Conservation (phyloP, 1,140 invertebrate species). For the Chelonus insularis region DNA sequence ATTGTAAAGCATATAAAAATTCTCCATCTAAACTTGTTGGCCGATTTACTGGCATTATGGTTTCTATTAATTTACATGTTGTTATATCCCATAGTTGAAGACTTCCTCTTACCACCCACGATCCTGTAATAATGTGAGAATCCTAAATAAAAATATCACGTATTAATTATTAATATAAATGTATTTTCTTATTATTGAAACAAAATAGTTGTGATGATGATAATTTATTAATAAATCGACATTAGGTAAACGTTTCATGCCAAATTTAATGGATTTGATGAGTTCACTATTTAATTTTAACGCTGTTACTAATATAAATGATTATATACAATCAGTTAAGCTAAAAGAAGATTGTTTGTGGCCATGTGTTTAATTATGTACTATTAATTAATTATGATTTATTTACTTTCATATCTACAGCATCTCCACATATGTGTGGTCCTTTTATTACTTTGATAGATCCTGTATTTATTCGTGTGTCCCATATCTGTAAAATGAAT, state of each 20-base stretch:
- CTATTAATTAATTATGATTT: not conserved
- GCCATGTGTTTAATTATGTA: too few species aligned
- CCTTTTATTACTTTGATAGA: conserved; percentile 41
- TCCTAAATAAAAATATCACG: conserved; percentile 34
- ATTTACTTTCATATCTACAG: conserved; percentile 44
- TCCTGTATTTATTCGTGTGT: conserved; percentile 35
- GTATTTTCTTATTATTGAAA: too few species aligned
- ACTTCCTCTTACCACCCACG: conserved; percentile 43
- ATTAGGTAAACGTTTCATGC: not conserved
- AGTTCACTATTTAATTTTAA: conserved; percentile 27
- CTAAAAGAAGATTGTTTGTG: too few species aligned
- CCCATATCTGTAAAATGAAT: conserved; percentile 47
- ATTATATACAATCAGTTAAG: not conserved
- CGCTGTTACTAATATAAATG: not conserved
- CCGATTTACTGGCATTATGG: conserved; percentile 42
- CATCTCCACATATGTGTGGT: conserved; percentile 49
- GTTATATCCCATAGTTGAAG: conserved; percentile 48
- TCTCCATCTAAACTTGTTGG: conserved; percentile 41
- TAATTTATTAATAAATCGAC: conserved; percentile 18
- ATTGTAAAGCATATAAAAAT: conserved; percentile 45
- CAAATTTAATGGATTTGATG: conserved; percentile 3
- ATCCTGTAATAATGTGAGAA: conserved; percentile 44
- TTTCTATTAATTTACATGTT: conserved; percentile 44
- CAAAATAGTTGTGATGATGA: too few species aligned
- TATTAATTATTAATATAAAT: too few species aligned